Evolutionary conservation across 2,888 invertebrate species (phyloP), one percentile per base, ranked within the genome.

Genomic region (Cyclophora punctaria): DNA sequence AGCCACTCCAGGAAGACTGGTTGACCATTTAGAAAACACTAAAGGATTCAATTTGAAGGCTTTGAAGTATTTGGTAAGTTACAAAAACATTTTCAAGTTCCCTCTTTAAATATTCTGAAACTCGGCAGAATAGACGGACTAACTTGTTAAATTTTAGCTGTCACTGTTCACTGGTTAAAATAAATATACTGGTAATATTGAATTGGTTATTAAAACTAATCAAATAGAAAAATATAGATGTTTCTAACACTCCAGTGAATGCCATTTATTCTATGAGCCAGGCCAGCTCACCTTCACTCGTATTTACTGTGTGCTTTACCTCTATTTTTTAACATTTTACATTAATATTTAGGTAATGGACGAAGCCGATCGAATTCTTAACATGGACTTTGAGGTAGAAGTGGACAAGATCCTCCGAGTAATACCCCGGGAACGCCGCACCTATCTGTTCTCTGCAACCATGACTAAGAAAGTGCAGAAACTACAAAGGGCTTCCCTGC

Each of bases 331-430:
- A 20, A 20, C 20, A 20, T 20, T 20, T 20, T 20, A 20, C 20
- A 20, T 20, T 20, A 20, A 20, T 20, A 6, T 40, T 37, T 6
- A 95, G 92, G 95, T 99, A 0, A 98, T 99, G 98, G 99, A 99
- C 67, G 99, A 99, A 91, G 99, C 99, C 0, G 99, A 99, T 83
- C 91, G 99, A 60, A 99, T 99, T 63, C 90, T 99, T 3, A 99
- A 99, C 78, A 97, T 98, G 98, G 99, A 99, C 75, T 99, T 99
- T 75, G 99, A 99, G 86, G 94, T 95, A 6, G 99, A 99, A 87
- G 94, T 98, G 0, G 97, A 98, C 79, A 98, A 98, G 85, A 98
- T 99, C 51, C 83, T 99, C 2, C 94, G 84, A 0, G 95, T 93
- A 0, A 94, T 99, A 50, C 99, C 99, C 0, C 91, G 95, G 35